These are phyloP conservation scores for Agrochola macilenta DNA, from an alignment of 2,888 invertebrate genomes.

Conservation along the genomic window DNA sequence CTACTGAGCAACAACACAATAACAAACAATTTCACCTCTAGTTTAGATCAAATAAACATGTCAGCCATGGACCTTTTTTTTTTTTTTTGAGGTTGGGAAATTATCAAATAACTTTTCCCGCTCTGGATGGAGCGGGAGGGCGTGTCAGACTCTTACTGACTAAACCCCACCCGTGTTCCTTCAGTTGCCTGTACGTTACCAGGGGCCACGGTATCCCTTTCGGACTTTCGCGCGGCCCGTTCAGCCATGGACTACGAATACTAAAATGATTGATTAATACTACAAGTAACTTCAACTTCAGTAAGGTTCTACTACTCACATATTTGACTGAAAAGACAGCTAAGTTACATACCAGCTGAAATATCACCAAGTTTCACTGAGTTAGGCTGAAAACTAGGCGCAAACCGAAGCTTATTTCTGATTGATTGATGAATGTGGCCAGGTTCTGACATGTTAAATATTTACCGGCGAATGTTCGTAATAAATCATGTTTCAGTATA, in stretches of 20 bases:
- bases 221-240: too few relatives aligned
- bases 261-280: constrained; percentile 18
- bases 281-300: background rate
- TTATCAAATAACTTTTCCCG: too few relatives aligned
- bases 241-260: background rate
- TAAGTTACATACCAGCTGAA: constrained; percentile 1
- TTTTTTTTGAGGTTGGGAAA: too few relatives aligned
- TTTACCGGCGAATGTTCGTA: constrained; percentile 51
- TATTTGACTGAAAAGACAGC: constrained; percentile 6
- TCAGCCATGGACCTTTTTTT: too few relatives aligned
- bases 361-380: constrained; percentile 42
- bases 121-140: too few relatives aligned
- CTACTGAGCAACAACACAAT: too few relatives aligned
- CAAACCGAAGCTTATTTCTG: constrained; percentile 44
- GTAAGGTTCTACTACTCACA: background rate
- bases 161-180: too few relatives aligned
- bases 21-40: too few relatives aligned
- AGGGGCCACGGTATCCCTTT: too few relatives aligned
- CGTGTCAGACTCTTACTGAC: too few relatives aligned
- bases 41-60: background rate
- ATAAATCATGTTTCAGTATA: constrained; percentile 59
- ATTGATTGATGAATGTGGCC: constrained; percentile 63
- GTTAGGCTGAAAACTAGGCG: constrained; percentile 11
- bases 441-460: constrained; percentile 63
- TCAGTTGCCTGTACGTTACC: too few relatives aligned